Evolutionary conservation across 2,888 invertebrate genomes (phyloP).

Genomic region (Trichogramma evanescens): DNA sequence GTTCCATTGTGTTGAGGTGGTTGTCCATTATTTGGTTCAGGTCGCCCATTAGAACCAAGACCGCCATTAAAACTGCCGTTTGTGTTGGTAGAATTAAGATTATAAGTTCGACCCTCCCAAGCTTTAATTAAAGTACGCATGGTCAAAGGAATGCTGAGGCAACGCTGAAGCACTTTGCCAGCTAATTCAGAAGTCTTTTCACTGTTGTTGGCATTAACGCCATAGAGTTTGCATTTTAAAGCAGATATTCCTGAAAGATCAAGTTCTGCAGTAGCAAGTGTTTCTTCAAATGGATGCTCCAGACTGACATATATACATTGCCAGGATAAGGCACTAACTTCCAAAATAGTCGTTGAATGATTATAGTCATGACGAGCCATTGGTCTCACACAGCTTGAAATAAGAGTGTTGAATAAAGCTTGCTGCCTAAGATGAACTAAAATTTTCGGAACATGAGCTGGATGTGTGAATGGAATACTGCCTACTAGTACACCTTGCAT

Average conservation of each 20-base stretch:
- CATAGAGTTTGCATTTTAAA: slow-evolving; percentile 71
- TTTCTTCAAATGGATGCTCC: slow-evolving; percentile 87
- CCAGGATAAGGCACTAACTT: slow-evolving; percentile 83
- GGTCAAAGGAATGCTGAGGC: slow-evolving; percentile 87
- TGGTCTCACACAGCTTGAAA: slow-evolving; percentile 81
- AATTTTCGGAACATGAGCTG: slow-evolving; percentile 84
- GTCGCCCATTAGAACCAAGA: slow-evolving; percentile 60
- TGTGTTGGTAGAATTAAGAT: slow-evolving; percentile 49
- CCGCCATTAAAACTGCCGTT: slow-evolving; percentile 60
- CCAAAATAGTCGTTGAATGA: slow-evolving; percentile 77
- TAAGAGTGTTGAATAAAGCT: slow-evolving; percentile 81
- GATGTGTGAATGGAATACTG: slow-evolving; percentile 88
- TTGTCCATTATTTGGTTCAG: slow-evolving; percentile 33
- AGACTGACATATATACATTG: slow-evolving; percentile 83
- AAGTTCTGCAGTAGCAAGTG: slow-evolving; percentile 87
- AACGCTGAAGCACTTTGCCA: slow-evolving; percentile 74
- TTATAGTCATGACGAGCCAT: slow-evolving; percentile 72
- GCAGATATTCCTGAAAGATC: slow-evolving; percentile 75
- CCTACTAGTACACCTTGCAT: slow-evolving; percentile 70
- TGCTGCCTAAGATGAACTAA: slow-evolving; percentile 80
- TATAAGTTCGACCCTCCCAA: slow-evolving; percentile 67
- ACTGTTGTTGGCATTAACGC: slow-evolving; percentile 42
- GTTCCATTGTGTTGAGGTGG: slow-evolving; percentile 33
- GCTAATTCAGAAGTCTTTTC: slow-evolving; percentile 53
- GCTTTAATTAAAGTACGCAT: slow-evolving; percentile 78